Evolutionary conservation across 2,797 vertebrate genomes (phyloP).

Genomic region (Notoglanidium macrostoma): DNA sequence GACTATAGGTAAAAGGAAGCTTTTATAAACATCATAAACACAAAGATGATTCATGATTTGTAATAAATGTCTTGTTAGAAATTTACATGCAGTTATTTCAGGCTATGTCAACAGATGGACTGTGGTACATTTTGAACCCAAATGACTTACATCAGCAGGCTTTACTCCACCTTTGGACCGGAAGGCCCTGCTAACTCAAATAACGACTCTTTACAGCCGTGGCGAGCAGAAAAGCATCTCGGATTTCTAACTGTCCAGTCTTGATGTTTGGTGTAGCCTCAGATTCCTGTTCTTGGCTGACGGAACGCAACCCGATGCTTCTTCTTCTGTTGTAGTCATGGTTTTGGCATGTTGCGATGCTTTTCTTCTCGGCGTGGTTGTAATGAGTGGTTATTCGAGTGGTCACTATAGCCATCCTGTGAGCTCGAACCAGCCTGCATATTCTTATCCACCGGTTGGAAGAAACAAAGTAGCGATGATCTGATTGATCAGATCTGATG

Average conservation of each 20-base stretch:
- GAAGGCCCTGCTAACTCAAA: not conserved
- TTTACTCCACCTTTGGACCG: not conserved
- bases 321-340: not conserved
- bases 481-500: too few species aligned
- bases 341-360: not conserved
- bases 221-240: not conserved
- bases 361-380: not conserved
- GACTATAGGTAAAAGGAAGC: constrained; percentile 75
- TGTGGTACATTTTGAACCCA: not conserved
- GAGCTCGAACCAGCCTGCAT: not conserved
- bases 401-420: not conserved
- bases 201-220: not conserved
- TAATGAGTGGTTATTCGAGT: not conserved
- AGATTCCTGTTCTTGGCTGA: not conserved
- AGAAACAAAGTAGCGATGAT: not conserved
- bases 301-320: not conserved
- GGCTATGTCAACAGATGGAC: not conserved
- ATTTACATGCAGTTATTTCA: not conserved
- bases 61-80: not conserved
- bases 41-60: not conserved
- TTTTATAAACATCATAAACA: not conserved
- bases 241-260: not conserved
- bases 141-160: not conserved
- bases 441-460: not conserved
- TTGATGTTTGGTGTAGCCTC: not conserved